phyloP scores from a whole-genome alignment of 2,888 invertebrate genomes.

The Ditylenchus weischeri region DNA sequence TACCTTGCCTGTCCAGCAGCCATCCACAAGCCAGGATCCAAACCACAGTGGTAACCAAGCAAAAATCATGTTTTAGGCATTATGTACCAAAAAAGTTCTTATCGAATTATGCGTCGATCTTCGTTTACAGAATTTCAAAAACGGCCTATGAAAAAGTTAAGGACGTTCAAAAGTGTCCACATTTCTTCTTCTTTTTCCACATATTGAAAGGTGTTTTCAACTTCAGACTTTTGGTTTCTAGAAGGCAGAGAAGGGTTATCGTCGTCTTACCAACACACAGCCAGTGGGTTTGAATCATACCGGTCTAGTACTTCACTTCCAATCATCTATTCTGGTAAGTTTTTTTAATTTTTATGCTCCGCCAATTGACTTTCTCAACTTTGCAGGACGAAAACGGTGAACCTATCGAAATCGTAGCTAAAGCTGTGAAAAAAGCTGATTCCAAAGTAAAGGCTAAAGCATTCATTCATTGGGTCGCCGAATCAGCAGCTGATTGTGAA shows the following conservation, averaged over 20 bases:
- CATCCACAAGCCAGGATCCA: too few relatives aligned
- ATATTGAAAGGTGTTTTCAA: too few relatives aligned
- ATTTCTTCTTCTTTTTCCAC: too few relatives aligned
- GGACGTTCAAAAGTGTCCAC: too few relatives aligned
- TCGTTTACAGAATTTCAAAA: too few relatives aligned
- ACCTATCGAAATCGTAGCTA: slow-evolving; percentile 73
- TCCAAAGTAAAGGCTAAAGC: slow-evolving; percentile 82
- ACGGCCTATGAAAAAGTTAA: too few relatives aligned
- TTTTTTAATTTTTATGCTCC: not conserved
- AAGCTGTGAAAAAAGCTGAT: slow-evolving; percentile 65
- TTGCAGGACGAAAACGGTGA: slow-evolving; percentile 58
- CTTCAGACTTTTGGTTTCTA: too few relatives aligned
- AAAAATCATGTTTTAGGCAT: too few relatives aligned
- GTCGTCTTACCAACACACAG: slow-evolving; percentile 79
- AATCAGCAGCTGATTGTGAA: slow-evolving; percentile 73
- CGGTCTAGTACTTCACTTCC: slow-evolving; percentile 57
- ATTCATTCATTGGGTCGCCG: slow-evolving; percentile 95
- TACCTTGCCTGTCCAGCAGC: too few relatives aligned
- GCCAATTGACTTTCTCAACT: not conserved
- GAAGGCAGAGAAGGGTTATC: slow-evolving; percentile 77
- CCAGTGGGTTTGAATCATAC: slow-evolving; percentile 87
- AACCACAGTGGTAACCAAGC: too few relatives aligned
- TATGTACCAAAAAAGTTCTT: too few relatives aligned
- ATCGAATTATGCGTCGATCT: too few relatives aligned
- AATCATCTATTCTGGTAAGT: not conserved